Conservation (phyloP, 2,797 vertebrate species). For the Peromyscus aztecus region DNA sequence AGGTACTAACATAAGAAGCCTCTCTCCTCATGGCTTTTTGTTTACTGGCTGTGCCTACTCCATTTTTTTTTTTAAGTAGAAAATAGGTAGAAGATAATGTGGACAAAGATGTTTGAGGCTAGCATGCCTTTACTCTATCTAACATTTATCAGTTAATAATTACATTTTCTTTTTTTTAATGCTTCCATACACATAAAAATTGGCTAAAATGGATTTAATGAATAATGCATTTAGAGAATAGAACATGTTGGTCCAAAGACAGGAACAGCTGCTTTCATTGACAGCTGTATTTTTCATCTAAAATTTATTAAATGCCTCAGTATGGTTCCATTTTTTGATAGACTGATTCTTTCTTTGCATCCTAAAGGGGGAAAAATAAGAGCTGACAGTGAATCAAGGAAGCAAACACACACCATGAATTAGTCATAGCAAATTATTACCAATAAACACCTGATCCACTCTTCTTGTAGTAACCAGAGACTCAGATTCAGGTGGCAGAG, state of each 20-base stretch:
- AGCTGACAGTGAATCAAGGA: background rate
- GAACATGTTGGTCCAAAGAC: constrained; percentile 27
- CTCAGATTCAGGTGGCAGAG: background rate
- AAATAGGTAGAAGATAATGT: background rate
- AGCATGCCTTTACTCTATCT: background rate
- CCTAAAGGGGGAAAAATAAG: background rate
- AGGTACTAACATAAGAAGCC: background rate
- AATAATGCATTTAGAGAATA: background rate
- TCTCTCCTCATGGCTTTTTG: background rate
- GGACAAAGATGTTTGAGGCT: background rate
- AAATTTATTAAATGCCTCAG: constrained; percentile 39
- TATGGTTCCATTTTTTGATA: background rate
- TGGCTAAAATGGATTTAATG: background rate
- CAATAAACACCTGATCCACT: background rate
- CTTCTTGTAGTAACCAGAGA: background rate
- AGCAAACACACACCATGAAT: background rate
- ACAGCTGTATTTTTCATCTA: background rate
- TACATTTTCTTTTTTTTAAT: background rate
- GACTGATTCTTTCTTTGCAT: background rate
- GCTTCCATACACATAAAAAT: background rate
- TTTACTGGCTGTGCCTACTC: background rate
- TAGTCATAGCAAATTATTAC: background rate
- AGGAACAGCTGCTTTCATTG: background rate
- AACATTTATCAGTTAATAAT: background rate
- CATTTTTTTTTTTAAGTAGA: background rate